Evolutionary conservation across 1,140 invertebrate species (phyloP).

Genomic region (Drosophila sulfurigaster): DNA sequence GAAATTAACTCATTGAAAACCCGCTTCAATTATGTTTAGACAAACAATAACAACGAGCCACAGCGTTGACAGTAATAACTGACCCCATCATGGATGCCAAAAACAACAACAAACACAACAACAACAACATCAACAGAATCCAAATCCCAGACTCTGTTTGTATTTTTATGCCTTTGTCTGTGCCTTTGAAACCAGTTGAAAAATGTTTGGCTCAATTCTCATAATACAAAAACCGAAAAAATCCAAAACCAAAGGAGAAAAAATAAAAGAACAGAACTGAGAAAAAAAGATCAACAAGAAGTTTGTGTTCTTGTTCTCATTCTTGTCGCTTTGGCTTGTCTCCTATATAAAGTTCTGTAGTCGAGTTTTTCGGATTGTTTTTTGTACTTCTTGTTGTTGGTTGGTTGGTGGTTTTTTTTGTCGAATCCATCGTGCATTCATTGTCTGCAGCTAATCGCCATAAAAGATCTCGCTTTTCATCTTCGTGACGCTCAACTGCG

Average conservation of each 20-base stretch:
- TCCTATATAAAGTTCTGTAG: slow-evolving; percentile 59
- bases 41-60: slow-evolving; percentile 55
- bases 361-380: slow-evolving; percentile 49
- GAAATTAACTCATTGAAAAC: slow-evolving; percentile 81
- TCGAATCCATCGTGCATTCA: slow-evolving; percentile 79
- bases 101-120: not conserved
- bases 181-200: slow-evolving; percentile 56
- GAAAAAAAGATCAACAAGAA: slow-evolving; percentile 55
- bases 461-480: slow-evolving; percentile 81
- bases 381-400: slow-evolving; percentile 42
- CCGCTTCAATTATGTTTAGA: slow-evolving; percentile 81
- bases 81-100: slow-evolving; percentile 3
- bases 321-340: slow-evolving; percentile 69
- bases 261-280: slow-evolving; percentile 24
- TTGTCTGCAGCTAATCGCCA: slow-evolving; percentile 75
- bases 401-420: slow-evolving; percentile 39
- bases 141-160: slow-evolving; percentile 58
- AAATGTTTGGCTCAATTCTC: slow-evolving; percentile 78
- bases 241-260: slow-evolving; percentile 34
- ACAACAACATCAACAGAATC: slow-evolving; percentile 8
- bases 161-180: slow-evolving; percentile 71
- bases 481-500: slow-evolving; percentile 77
- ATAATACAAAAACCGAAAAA: slow-evolving; percentile 58
- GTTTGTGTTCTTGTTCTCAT: slow-evolving; percentile 78
- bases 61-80: slow-evolving; percentile 71